These are phyloP conservation scores for Trematocara unimaculatum DNA, from an alignment of 2,113 vertebrate species.

Conservation along the genomic window DNA sequence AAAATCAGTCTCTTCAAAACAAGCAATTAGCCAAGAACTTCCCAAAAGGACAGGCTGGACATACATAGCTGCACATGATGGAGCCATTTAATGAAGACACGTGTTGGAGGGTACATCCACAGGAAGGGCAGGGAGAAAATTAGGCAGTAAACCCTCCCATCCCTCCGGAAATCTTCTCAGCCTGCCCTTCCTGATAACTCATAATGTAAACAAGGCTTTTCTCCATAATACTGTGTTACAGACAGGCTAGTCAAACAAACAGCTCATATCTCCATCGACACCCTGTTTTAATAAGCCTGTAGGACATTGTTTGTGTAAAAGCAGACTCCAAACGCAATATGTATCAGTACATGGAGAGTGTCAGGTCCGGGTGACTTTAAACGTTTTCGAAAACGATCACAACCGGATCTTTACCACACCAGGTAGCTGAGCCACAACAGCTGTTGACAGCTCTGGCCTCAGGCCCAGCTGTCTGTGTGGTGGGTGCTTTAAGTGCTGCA, in stretches of 20 bases:
- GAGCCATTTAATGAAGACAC: background rate
- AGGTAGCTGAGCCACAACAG: background rate
- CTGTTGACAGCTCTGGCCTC: background rate
- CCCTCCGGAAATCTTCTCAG: conserved; percentile 59
- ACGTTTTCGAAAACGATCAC: background rate
- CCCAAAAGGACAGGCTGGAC: background rate
- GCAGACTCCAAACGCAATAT: background rate
- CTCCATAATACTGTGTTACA: conserved; percentile 28
- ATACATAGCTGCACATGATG: background rate
- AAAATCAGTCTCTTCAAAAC: background rate
- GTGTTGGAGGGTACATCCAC: background rate
- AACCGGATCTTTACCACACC: background rate
- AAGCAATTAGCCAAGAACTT: background rate
- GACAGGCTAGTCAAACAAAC: conserved; percentile 54
- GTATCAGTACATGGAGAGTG: background rate
- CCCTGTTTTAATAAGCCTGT: conserved; percentile 21
- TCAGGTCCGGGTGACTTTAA: background rate
- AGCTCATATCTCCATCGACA: conserved; percentile 37
- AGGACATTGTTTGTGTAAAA: background rate
- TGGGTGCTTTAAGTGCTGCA: background rate
- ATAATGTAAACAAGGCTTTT: conserved; percentile 52
- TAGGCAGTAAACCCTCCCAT: conserved; percentile 47
- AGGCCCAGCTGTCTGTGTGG: background rate
- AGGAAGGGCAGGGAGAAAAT: conserved; percentile 66
- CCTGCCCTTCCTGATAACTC: conserved; percentile 63